Evolutionary conservation across 2,113 vertebrate genomes (phyloP).

Genomic region (Raja brachyura): DNA sequence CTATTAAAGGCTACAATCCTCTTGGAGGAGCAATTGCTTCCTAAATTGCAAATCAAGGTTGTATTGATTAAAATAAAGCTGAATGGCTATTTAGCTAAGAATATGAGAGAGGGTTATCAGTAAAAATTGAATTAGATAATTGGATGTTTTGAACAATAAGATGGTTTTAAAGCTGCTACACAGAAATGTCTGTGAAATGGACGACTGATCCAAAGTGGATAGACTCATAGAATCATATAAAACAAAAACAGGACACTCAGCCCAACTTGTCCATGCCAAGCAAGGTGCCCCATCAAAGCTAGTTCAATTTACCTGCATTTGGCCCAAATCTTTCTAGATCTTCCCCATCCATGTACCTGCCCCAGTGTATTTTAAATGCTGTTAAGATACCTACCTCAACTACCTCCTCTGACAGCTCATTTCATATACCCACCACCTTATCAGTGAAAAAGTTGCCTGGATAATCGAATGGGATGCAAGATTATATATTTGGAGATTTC

Average conservation of each 20-base stretch:
- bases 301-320: no score
- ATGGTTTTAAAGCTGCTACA: neutral
- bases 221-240: no score
- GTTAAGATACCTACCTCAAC: no score
- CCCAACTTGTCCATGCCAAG: no score
- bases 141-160: neutral
- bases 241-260: no score
- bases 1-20: neutral
- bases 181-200: neutral
- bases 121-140: constrained; percentile 12
- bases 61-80: neutral
- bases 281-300: no score
- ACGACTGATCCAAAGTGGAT: neutral
- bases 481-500: neutral
- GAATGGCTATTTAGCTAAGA: neutral
- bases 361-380: no score
- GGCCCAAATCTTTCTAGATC: no score
- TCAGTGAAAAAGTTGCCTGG: neutral
- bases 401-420: no score
- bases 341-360: no score
- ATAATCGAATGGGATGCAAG: neutral
- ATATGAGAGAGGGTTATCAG: neutral
- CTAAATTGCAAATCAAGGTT: constrained; percentile 4
- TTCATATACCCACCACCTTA: no score
- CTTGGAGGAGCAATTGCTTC: neutral